These are phyloP conservation scores for Strongylocentrotus purpuratus DNA, from an alignment of 35 echinoderm and acorn worm species.

Conservation along the genomic window DNA sequence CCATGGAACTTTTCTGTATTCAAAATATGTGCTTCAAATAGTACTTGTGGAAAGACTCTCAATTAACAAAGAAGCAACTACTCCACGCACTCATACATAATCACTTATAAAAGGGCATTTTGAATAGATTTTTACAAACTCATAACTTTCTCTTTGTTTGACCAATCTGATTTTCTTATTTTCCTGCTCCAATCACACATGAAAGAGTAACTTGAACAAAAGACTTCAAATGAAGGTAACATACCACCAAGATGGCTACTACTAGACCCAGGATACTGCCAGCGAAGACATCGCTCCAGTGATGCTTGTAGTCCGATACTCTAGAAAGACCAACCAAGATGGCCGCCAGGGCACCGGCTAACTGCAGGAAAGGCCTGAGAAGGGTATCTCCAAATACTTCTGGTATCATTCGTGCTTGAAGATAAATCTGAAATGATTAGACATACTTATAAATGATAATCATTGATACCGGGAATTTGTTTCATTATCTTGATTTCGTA, in stretches of 20 bases:
- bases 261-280: constrained; percentile 22
- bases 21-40: too few species aligned
- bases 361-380: constrained; percentile 38
- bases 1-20: too few species aligned
- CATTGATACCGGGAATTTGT: too few species aligned
- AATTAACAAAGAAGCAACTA: too few species aligned
- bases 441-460: too few species aligned
- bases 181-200: neutral
- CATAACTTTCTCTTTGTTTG: neutral
- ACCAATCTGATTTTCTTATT: neutral
- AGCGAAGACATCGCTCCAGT: constrained; percentile 49
- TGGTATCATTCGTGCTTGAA: constrained; percentile 39
- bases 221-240: neutral
- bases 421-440: constrained; percentile 23
- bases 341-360: neutral
- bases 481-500: too few species aligned
- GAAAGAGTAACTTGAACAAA: neutral
- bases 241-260: constrained; percentile 39
- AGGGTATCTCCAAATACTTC: constrained; percentile 25
- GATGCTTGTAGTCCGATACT: constrained; percentile 55
- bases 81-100: too few species aligned
- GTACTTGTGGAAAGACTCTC: too few species aligned
- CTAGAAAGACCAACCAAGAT: constrained; percentile 36
- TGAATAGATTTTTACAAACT: neutral
- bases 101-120: too few species aligned